Evolutionary conservation across 2,797 vertebrate genomes (phyloP), one percentile per base, ranked within the genome.

Genomic region (Tadarida brasiliensis): DNA sequence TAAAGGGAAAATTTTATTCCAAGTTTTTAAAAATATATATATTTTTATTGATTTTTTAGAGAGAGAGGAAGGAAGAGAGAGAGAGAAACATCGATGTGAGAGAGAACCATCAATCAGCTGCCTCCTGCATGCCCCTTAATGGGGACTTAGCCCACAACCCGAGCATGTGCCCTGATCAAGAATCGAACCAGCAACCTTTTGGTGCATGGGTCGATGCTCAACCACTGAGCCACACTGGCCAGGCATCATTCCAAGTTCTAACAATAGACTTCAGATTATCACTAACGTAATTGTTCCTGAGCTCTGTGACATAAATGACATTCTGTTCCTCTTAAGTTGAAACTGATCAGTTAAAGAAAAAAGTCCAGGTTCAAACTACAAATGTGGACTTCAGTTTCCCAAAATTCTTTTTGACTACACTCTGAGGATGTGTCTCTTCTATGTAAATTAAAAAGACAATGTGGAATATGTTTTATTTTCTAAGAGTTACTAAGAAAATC

Each of bases 341-440:
- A 89, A 73, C 49, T 22, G 14, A 71, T 85, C 63, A 90, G 24
- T 85, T 78, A 94, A 57, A 94, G 19, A 94, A 84, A 81, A 78
- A 2, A 90, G 54, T 5, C 0, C 6, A 86, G 26, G 15, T 88
- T 96, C 12, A 65, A 88, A 85, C 28, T n/a, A 59, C 47, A 51
- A 65, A 54, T 54, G 24, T 49, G 1, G 19, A 59, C 51, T 80
- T 95, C 17, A 61, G 26, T 35, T 92, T 57, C 30, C 49, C 33
- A 70, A 28, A 28, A 80, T 6, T 19, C 12, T 22, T 80, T 77
- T 73, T 24, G 2, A 83, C 10, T 33, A 8, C 3, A 49, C 11
- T 59, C 85, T 65, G 44, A 35, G 16, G 9, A 77, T 56, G 11
- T 54, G 6, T 73, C 15, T 71, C 24, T 39, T 78, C 28, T 87